phyloP scores from a whole-genome alignment of 2,113 vertebrate species.

The human region DNA sequence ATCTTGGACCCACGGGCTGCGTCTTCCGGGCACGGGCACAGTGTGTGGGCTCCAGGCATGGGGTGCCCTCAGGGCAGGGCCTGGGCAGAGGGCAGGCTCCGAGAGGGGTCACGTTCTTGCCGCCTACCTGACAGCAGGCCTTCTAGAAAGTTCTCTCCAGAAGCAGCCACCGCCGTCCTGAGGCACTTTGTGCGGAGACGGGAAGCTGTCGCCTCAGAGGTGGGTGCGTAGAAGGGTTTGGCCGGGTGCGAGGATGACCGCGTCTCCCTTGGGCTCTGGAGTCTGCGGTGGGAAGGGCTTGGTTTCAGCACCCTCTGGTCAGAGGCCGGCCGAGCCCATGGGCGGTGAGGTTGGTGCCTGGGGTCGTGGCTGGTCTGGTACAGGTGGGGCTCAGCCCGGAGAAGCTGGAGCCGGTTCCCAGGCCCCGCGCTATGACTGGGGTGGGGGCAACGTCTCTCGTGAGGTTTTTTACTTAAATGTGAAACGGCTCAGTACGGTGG shows the following conservation, averaged over 20 bases:
- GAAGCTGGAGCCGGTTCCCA: neutral
- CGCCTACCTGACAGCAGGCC: neutral
- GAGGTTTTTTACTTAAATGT: neutral
- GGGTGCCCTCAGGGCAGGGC: neutral
- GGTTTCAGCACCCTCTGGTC: neutral
- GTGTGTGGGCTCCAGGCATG: neutral
- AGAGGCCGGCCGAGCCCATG: neutral
- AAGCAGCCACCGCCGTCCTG: accelerated
- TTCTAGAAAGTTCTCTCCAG: constrained; percentile 73
- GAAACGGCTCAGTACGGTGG: neutral
- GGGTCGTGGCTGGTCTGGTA: neutral
- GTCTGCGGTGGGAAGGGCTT: neutral
- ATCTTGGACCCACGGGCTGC: neutral
- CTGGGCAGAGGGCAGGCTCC: neutral
- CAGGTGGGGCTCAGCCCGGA: neutral
- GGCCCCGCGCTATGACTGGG: accelerated
- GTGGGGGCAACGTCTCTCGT: neutral
- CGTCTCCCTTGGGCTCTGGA: neutral
- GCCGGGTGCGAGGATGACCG: accelerated
- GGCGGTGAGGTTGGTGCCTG: neutral
- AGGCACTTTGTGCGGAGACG: neutral
- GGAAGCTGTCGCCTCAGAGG: neutral
- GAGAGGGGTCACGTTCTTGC: neutral
- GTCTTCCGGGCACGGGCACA: neutral
- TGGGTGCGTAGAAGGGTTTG: neutral